These are phyloP conservation scores for Drosophila multiciliata DNA, from an alignment of 2,888 invertebrate genomes.

Conservation along the genomic window DNA sequence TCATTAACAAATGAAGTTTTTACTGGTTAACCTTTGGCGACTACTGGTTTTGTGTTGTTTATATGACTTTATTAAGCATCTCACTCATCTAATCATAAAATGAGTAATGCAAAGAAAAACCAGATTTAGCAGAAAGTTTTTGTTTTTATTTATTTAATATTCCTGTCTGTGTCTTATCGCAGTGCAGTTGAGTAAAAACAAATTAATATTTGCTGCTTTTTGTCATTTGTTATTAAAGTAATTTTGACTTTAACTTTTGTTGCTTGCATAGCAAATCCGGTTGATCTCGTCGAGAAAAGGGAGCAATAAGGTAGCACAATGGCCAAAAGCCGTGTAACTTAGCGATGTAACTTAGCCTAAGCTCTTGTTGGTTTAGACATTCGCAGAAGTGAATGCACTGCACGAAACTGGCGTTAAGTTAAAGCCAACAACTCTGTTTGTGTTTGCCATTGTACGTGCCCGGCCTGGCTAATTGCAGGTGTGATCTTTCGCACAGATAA, in stretches of 20 bases:
- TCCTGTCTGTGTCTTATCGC: not conserved
- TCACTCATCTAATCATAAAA: not conserved
- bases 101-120: not conserved
- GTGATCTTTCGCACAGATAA: constrained; percentile 48
- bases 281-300: not conserved
- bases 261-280: not conserved
- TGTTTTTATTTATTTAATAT: not conserved
- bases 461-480: constrained; percentile 40
- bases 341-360: not conserved
- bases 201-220: not conserved
- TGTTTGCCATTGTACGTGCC: constrained; percentile 34
- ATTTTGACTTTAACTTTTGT: not conserved
- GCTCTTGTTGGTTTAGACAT: constrained; percentile 7
- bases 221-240: not conserved
- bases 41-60: not conserved
- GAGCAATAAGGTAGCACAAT: not conserved
- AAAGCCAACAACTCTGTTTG: constrained; percentile 17
- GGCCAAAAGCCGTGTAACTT: not conserved
- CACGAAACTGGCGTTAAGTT: constrained; percentile 17
- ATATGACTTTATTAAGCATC: not conserved
- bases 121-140: not conserved
- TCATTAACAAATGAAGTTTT: not conserved
- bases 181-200: not conserved
- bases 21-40: not conserved
- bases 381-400: constrained; percentile 11